Evolutionary conservation across 2,888 invertebrate species (phyloP).

Genomic region (Escarpia spicata): DNA sequence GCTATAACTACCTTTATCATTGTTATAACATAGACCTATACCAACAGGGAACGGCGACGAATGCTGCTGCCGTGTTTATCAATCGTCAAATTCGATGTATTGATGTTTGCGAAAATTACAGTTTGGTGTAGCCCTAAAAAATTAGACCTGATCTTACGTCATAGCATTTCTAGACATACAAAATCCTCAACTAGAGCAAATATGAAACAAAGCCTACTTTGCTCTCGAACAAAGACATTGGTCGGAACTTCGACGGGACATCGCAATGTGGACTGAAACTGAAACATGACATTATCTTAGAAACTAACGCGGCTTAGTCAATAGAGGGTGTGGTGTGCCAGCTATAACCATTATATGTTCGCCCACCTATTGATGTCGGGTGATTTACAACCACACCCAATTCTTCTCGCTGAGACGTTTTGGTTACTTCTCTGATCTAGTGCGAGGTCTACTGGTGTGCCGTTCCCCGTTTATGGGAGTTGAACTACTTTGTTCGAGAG

Average conservation of each 20-base stretch:
- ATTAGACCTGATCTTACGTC: not conserved
- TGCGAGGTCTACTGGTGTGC: not conserved
- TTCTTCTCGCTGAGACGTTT: not conserved
- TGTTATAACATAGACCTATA: no score
- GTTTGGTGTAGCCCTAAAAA: not conserved
- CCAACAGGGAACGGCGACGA: no score
- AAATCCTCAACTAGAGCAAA: not conserved
- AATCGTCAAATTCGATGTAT: no score
- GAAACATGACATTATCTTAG: not conserved
- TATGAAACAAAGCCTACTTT: not conserved
- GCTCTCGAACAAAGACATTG: not conserved
- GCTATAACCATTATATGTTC: not conserved
- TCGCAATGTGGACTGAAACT: not conserved
- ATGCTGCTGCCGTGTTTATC: no score
- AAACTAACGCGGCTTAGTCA: not conserved
- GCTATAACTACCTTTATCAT: no score
- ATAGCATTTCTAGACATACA: not conserved
- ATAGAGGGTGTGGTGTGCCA: not conserved
- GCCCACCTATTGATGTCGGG: not conserved
- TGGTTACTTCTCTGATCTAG: not conserved
- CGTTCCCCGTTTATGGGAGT: not conserved
- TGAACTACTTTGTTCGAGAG: not conserved
- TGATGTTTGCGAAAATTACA: not conserved
- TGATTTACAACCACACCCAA: not conserved
- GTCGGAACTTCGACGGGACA: not conserved